Percentiles rank a stretch among this genome's conserved stretches.
Evolutionary conservation across 2,113 vertebrate species (phyloP).

Genomic region (Protobothrops mucrosquamatus): DNA sequence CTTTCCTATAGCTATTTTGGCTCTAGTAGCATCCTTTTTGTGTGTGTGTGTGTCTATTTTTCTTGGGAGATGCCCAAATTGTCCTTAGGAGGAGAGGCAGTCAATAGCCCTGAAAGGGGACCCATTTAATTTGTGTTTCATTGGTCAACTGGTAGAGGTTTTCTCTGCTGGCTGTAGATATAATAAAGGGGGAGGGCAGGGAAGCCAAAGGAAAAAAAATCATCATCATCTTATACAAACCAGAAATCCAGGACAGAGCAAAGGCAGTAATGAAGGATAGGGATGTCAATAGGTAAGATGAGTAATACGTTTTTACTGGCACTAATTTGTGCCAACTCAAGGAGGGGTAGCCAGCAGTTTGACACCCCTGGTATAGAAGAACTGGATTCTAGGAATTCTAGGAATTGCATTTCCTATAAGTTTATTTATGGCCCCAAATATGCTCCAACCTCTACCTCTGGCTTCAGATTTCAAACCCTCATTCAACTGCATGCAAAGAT

Average conservation of each 20-base stretch:
- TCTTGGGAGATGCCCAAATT: not conserved
- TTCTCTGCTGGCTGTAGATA: not conserved
- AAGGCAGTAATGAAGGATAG: not conserved
- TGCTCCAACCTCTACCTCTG: not conserved
- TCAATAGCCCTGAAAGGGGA: not conserved
- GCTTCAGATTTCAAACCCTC: not conserved
- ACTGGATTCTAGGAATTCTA: not conserved
- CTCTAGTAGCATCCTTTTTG: not conserved
- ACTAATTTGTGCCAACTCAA: not conserved
- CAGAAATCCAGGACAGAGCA: not conserved
- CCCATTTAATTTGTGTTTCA: not conserved
- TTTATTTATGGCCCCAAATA: not conserved
- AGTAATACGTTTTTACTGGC: not conserved
- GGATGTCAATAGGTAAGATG: not conserved
- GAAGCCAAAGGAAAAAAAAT: not conserved
- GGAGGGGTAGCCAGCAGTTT: not conserved
- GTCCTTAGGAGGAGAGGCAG: not conserved
- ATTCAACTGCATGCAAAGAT: not conserved
- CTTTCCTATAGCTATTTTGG: not conserved
- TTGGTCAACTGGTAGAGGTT: not conserved
- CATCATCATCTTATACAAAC: not conserved
- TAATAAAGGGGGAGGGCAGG: not conserved
- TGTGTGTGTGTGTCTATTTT: no score
- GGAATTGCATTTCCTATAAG: not conserved
- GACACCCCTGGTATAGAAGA: not conserved